Base-by-base conservation (phyloP, 2,888 invertebrate species). In the Parelbella ahira region DNA sequence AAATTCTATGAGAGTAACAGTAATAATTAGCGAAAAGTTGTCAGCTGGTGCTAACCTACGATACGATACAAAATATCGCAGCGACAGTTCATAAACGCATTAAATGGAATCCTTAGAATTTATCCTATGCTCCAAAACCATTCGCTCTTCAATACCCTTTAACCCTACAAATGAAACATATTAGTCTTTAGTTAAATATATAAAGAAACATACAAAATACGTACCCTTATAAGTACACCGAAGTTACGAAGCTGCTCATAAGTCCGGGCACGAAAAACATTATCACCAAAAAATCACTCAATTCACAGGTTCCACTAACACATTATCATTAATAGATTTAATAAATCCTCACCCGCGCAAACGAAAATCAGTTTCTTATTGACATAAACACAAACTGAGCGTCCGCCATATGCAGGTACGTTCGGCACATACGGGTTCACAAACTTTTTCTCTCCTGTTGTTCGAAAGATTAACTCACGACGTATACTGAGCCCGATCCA, bases 351-450 rank as follows among this genome's bases (percentile, higher is more conserved):
- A 84, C 86, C 86, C 86, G 86, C 86, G 84, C 73, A 83, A 84
- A 82, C 75, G 69, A 74, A 81, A 83, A 81, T 84, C 81, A 82
- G 81, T 77, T 76, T 72, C 72, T 76, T 87, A 87, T 87, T 87
- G 87, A 87, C 86, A 87, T 87, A 87, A 87, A 87, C 87, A 87
- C 86, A 87, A 84, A 87, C 86, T 79, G 79, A 79, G 75, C 79
- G 76, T 84, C 81, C 82, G 87, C 87, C 87, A 87, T 86, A 86
- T 84, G 86, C 84, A 86, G 75, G 67, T 69, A 70, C 81, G 83
- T 84, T 86, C 78, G 54, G 68, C 64, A 76, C 68, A 69, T 72
- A 64, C 63, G 52, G 52, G 49, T 50, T 56, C 51, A 49, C 48
- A 51, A 54, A 56, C 47, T 57, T 50, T 54, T 58, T 47, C 42